Conservation (phyloP, 2,888 invertebrate genomes). For the Strigamia crassipes region DNA sequence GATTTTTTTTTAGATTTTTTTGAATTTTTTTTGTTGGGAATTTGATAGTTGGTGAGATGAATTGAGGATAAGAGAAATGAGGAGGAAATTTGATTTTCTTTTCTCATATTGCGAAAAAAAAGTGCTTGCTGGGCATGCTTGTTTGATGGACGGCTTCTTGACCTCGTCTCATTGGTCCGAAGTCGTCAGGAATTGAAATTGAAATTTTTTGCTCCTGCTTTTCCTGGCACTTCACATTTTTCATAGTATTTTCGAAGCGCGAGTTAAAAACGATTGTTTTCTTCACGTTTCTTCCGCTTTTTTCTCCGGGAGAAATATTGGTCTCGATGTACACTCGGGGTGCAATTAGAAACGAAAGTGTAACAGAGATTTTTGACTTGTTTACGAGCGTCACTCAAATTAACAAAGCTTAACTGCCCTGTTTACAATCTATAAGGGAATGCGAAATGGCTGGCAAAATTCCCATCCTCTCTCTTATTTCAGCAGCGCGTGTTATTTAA, state of each 20-base stretch:
- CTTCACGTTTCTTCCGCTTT: neutral
- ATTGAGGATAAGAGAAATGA: conserved; percentile 28
- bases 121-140: conserved; percentile 36
- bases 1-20: neutral
- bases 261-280: neutral
- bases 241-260: neutral
- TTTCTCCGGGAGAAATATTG: neutral
- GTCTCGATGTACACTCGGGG: neutral
- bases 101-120: neutral
- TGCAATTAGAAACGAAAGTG: conserved; percentile 35
- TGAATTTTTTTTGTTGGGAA: neutral
- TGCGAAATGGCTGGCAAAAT: conserved; percentile 30
- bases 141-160: conserved; percentile 33
- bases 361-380: conserved; percentile 18
- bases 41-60: neutral
- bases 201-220: neutral
- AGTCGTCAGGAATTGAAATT: conserved; percentile 31
- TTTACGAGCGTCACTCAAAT: conserved; percentile 35
- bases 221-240: conserved; percentile 2
- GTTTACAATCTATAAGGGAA: conserved; percentile 21
- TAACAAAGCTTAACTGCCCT: conserved; percentile 32
- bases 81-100: conserved; percentile 42
- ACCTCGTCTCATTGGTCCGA: conserved; percentile 1
- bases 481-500: neutral
- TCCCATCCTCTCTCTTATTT: neutral